Base-by-base conservation (phyloP, 2,113 vertebrate species). In the Alces alces region DNA sequence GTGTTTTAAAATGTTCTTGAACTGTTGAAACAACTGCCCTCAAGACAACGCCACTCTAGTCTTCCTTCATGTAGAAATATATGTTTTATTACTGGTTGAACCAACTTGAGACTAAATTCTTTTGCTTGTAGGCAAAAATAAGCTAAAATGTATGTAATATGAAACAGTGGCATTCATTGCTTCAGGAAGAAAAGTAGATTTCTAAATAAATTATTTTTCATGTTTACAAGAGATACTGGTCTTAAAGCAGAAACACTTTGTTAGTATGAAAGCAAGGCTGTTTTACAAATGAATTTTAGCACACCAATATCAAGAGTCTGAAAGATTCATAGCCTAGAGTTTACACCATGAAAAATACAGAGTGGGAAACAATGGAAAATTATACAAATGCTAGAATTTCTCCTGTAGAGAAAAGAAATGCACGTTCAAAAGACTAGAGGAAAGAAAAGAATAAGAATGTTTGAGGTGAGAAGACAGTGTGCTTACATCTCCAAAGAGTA, bases 41-140 rank as follows among this genome's bases (percentile, higher is more conserved):
- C 6, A 43, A 85, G 27, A 12, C 3, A 45, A 11, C 0, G 0
- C 5, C 0, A 6, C 5, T 54, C 6, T 50, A 19, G 13, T 7
- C 7, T 54, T 39, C 21, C 14, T 66, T 90, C 76, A 4, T 23
- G 12, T n/a, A 6, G 3, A 3, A 23, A 21, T 33, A 70, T 87
- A 13, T 73, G 70, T 80, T 88, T 58, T 87, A 82, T 17, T 86
- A 36, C 15, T 27, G 6, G 23, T 54, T 43, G 80, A 55, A 16
- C 17, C 9, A 27, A 30, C 43, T 57, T 25, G 45, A 73, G 27
- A 73, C 11, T 50, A 43, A 66, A 55, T 89, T 23, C 8, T 82
- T 7, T 80, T 70, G 85, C 12, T 61, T 28, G 4, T 3, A 82
- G 52, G 30, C 33, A 90, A 78, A 86, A 60, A 16, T 70, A 57